Base-by-base conservation (phyloP, 1,140 invertebrate genomes). In the Caerostris extrusa region DNA sequence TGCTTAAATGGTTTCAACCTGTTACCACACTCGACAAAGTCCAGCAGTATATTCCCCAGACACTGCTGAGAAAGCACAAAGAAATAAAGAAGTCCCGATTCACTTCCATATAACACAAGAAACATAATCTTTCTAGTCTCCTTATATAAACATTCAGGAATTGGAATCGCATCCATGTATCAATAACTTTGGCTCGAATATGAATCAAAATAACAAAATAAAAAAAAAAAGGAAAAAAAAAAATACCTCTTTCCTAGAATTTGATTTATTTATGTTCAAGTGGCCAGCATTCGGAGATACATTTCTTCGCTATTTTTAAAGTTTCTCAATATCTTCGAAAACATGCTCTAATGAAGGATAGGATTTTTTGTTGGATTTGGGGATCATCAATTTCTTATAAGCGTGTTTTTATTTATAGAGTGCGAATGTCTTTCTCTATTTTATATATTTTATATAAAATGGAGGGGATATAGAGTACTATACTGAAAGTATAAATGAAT, bases 331-430 rank as follows among this genome's bases (percentile, higher is more conserved):
- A 87, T 87, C 60, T 64, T 57, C 50, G 58, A 87, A 87, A 87
- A 87, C 57, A 57, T 60, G 19, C 57, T 60, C 34, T 8, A 34
- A 60, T 87, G 60, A 87, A 87, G 85, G 85, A 61, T 60, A 64
- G 5, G 50, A 34, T 87, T 60, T n/a, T 90, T 91, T 91, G 69
- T 91, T 91, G 77, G 71, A 91, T 81, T 55, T 83, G 71, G 17
- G 53, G 56, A n/a, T 61, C 90, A 91, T 91, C 90, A 91, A 91
- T 91, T 91, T 91, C 90, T 91, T 91, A 91, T 91, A 91, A 91
- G 90, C 69, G 77, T 61, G 57, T 91, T 91, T 91, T 91, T 91
- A 91, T 91, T 91, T 91, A 91, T 83, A 81, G 77, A 90, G 88
- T 90, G 69, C 57, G 88, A 90, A 71, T 61, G 90, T n/a, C 14